phyloP scores from a whole-genome alignment of 2,888 invertebrate species.

The Xiphydria camelus region DNA sequence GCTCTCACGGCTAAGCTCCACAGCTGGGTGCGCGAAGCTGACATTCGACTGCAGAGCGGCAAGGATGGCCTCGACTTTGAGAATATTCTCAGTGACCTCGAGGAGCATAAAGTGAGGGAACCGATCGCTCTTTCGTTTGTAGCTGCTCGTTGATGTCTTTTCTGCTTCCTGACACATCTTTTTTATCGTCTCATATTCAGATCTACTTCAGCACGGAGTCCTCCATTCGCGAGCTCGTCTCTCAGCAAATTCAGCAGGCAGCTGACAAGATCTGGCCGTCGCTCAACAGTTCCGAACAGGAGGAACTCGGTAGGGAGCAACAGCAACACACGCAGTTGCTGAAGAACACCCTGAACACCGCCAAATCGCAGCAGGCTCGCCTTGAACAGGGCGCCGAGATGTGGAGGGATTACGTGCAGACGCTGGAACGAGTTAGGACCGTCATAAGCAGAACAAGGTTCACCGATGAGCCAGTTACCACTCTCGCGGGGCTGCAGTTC shows the following conservation, averaged over 20 bases:
- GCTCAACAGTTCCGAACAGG: constrained; percentile 77
- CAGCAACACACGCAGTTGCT: constrained; percentile 79
- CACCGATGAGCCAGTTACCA: constrained; percentile 77
- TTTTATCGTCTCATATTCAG: constrained; percentile 34
- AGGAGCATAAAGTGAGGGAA: constrained; percentile 80
- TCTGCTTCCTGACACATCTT: too few species aligned
- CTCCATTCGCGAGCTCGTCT: constrained; percentile 77
- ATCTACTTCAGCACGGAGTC: constrained; percentile 81
- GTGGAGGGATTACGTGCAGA: constrained; percentile 83
- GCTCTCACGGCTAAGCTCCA: constrained; percentile 76
- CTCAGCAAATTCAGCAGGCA: constrained; percentile 79
- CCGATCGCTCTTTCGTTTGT: too few species aligned
- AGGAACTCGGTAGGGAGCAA: constrained; percentile 79
- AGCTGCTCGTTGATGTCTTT: too few species aligned
- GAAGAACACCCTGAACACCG: constrained; percentile 81
- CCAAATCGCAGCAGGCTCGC: constrained; percentile 77
- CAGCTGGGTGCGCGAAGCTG: constrained; percentile 83
- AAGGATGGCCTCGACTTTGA: constrained; percentile 88
- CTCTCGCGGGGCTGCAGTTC: constrained; percentile 79
- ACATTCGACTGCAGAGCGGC: constrained; percentile 73
- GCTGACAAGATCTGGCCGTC: constrained; percentile 90
- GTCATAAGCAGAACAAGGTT: constrained; percentile 76
- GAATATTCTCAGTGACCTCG: constrained; percentile 78
- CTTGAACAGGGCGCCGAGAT: constrained; percentile 81
- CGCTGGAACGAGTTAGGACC: constrained; percentile 76